Evolutionary conservation across 2,797 vertebrate species (phyloP).

Genomic region (Leucoraja ocellata): DNA sequence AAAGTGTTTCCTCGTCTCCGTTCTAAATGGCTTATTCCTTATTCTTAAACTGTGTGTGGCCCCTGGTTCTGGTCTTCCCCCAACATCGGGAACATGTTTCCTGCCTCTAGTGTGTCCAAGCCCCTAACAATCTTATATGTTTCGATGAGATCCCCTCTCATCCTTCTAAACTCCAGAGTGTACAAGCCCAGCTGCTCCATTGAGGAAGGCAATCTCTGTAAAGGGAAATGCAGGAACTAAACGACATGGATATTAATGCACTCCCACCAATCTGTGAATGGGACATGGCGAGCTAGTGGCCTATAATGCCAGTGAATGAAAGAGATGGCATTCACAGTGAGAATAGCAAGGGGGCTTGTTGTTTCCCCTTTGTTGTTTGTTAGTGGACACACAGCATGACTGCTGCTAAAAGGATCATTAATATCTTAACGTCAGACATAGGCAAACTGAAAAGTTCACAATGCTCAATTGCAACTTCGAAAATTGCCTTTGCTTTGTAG

Average conservation of each 20-base stretch:
- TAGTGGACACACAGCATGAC: background rate
- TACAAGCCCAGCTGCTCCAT: no score
- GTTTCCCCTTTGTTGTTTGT: background rate
- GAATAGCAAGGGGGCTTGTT: background rate
- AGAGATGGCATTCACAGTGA: background rate
- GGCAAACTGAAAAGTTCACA: background rate
- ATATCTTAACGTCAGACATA: background rate
- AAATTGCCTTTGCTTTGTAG: background rate
- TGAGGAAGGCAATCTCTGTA: background rate
- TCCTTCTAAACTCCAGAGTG: no score
- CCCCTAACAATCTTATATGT: no score
- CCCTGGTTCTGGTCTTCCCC: no score
- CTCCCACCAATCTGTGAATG: background rate
- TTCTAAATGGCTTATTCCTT: no score
- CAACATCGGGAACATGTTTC: no score
- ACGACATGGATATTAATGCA: background rate
- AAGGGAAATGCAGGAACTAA: background rate
- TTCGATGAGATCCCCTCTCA: no score
- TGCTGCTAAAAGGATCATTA: background rate
- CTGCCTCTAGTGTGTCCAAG: no score
- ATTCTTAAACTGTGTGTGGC: no score
- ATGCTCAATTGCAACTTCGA: background rate
- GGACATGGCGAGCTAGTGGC: background rate
- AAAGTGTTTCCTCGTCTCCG: no score
- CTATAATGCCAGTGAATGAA: background rate